phyloP scores from a whole-genome alignment of 2,888 invertebrate species.

The Lymantria dispar region DNA sequence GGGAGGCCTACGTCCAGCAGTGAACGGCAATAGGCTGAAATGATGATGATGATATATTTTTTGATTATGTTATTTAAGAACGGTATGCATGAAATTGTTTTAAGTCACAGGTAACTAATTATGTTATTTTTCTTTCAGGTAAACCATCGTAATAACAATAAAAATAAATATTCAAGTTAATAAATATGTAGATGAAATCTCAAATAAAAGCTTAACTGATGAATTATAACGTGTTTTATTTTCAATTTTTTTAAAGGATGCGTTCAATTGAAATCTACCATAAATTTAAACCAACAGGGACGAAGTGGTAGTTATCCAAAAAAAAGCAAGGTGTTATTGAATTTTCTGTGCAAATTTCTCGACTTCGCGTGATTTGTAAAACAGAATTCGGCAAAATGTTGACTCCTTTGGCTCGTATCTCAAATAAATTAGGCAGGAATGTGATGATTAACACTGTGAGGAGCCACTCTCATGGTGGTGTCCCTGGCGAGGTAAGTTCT shows the following conservation, averaged over 20 bases:
- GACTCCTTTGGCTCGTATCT: constrained; percentile 62
- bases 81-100: too few relatives aligned
- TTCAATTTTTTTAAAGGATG: constrained; percentile 24
- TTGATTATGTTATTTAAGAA: too few relatives aligned
- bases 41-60: too few relatives aligned
- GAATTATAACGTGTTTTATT: constrained; percentile 32
- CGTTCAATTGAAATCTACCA: constrained; percentile 48
- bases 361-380: not conserved
- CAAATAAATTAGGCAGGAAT: constrained; percentile 68
- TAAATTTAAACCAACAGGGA: constrained; percentile 24
- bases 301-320: constrained; percentile 51
- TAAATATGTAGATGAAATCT: constrained; percentile 32
- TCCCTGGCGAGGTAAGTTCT: constrained; percentile 75
- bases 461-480: constrained; percentile 68
- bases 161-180: not conserved
- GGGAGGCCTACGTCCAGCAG: too few relatives aligned
- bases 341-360: not conserved
- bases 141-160: not conserved
- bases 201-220: constrained; percentile 22
- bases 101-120: not conserved
- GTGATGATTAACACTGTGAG: constrained; percentile 68
- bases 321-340: constrained; percentile 18
- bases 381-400: constrained; percentile 51
- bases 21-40: too few relatives aligned
- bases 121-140: constrained; percentile 22